Conservation (phyloP, 2,888 invertebrate species). For the Celastrina argiolus region DNA sequence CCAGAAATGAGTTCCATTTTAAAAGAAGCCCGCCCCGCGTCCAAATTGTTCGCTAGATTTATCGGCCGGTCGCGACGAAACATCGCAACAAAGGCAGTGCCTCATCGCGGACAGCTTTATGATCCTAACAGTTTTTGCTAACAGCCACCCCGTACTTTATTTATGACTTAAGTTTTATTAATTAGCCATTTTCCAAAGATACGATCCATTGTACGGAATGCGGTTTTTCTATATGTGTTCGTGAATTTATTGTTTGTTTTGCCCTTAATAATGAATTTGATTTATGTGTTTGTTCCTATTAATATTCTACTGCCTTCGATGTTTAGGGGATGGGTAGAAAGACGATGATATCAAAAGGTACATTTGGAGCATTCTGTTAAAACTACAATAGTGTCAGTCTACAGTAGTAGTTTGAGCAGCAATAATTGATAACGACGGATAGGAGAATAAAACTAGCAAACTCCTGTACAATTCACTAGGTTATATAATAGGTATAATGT, state of each 20-base stretch:
- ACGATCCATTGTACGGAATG: conserved; percentile 12
- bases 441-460: no score
- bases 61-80: conserved; percentile 57
- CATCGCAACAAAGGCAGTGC: conserved; percentile 72
- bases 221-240: conserved; percentile 17
- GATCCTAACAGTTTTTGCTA: conserved; percentile 78
- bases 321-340: no score
- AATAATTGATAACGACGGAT: no score
- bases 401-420: no score
- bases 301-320: no score
- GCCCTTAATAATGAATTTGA: background rate
- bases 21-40: conserved; percentile 39
- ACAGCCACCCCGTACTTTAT: conserved; percentile 65
- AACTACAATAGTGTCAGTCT: no score
- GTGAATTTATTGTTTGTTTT: conserved; percentile 7
- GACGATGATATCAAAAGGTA: no score
- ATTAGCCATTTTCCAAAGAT: conserved; percentile 66
- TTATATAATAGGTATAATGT: no score
- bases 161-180: conserved; percentile 74
- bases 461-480: no score
- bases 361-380: no score
- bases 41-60: conserved; percentile 72
- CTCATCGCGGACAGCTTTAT: conserved; percentile 76
- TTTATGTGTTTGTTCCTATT: background rate
- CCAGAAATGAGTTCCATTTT: conserved; percentile 21